phyloP scores from a whole-genome alignment of 1,140 invertebrate genomes.

The Rhynchophorus ferrugineus region DNA sequence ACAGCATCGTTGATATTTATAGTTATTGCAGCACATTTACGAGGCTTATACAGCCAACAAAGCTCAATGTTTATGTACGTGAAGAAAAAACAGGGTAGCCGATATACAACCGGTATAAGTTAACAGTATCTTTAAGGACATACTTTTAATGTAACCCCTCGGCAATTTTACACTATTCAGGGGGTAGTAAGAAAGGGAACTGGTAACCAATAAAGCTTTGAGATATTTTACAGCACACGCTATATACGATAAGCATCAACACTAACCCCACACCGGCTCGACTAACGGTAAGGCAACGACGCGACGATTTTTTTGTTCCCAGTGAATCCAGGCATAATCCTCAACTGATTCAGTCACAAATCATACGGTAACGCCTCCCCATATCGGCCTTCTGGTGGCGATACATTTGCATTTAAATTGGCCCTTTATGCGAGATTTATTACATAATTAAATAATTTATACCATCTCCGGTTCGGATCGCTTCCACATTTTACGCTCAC shows the following conservation, averaged over 20 bases:
- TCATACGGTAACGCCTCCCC: slow-evolving; percentile 10
- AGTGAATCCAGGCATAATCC: slow-evolving; percentile 7
- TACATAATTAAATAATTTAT: slow-evolving; percentile 25
- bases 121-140: no score
- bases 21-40: no score
- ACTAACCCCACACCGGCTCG: no score
- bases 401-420: slow-evolving; percentile 24
- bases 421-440: slow-evolving; percentile 23
- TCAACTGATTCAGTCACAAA: slow-evolving; percentile 15
- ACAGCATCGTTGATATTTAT: no score
- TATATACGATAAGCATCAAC: not conserved
- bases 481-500: slow-evolving; percentile 12
- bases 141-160: no score
- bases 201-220: not conserved
- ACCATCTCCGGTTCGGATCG: slow-evolving; percentile 5
- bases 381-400: slow-evolving; percentile 13
- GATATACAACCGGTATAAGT: no score
- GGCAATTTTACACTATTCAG: no score
- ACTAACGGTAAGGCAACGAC: not conserved
- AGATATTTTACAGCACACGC: not conserved
- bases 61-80: no score
- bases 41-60: no score
- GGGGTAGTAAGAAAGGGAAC: no score
- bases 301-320: not conserved
- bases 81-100: no score